Base-by-base conservation (phyloP, 2,113 vertebrate genomes). In the Nansenia antarctica region DNA sequence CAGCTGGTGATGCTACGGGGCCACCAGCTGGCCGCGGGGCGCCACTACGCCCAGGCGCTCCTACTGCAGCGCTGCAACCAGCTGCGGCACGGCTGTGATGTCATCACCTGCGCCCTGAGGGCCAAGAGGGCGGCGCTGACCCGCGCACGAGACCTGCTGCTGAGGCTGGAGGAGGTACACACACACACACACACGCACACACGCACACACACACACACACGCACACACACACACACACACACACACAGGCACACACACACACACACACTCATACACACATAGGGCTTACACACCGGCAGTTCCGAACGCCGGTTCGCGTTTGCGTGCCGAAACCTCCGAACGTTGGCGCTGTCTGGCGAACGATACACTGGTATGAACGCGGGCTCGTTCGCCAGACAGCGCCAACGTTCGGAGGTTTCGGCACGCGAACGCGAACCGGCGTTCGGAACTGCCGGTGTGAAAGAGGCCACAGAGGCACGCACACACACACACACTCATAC, bases 31-130 rank as follows among this genome's bases (percentile, higher is more conserved):
- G 94, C 96, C 1, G 90, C 95, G 27, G 95, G 90, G 82, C 96
- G 98, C 72, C 98, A 98, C 90, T 98, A 98, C 0, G 98, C 97
- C 0, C 89, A 97, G 63, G 95, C 96, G 29, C 90, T 98, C 61
- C 98, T 99, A 78, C 90, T 95, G 70, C 96, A 98, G 91, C 95
- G 95, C 67, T 99, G 98, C 86, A 98, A 95, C 0, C 95, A 99
- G 82, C 88, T 99, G 37, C 91, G 95, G 5, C 94, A 98, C 80
- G 92, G 85, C 66, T 95, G 93, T 0, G 95, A 98, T 39, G 67
- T 94, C 67, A 83, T 99, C 82, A 87, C 92, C 0, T 89, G 88
- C 0, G 92, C 94, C 70, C 87, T 95, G 66, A 93, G 93, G 60
- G 78, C 81, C 70, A 98, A 95, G 77, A 86, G 87, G 49, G 60